These are phyloP conservation scores for Cassiopea xamachana DNA, from an alignment of 30 jellyfish, hydroid and myxozoan genomes.

Conservation along the genomic window DNA sequence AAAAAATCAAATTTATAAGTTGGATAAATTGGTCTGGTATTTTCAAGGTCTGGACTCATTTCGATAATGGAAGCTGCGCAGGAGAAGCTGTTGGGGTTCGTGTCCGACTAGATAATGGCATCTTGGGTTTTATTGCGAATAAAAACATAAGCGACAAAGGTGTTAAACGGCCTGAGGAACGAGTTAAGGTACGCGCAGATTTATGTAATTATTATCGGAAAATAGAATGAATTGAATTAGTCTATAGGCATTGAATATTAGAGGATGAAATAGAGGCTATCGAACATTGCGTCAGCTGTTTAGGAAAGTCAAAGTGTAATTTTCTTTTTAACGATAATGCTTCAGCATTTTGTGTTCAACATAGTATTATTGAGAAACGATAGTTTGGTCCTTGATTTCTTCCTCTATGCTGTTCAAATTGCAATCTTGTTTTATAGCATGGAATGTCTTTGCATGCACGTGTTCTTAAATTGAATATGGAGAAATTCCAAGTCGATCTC, in stretches of 20 bases:
- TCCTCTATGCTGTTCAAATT: too few species aligned
- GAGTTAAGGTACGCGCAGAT: constrained; percentile 75
- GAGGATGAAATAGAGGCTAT: too few species aligned
- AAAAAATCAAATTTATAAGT: too few species aligned
- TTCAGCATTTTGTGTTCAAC: too few species aligned
- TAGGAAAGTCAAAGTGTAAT: too few species aligned
- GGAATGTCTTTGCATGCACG: constrained; percentile 96
- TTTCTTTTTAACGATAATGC: too few species aligned
- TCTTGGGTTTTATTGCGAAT: constrained; percentile 86
- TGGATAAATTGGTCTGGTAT: neutral
- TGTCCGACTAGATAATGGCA: constrained; percentile 88
- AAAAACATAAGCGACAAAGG: constrained; percentile 92
- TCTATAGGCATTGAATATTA: too few species aligned
- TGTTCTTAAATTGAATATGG: constrained; percentile 82
- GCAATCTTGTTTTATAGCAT: constrained; percentile 29
- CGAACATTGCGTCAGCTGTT: too few species aligned
- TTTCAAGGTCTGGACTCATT: constrained; percentile 95
- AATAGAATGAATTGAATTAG: too few species aligned
- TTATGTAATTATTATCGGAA: neutral
- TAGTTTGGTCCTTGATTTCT: too few species aligned
- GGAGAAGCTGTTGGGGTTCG: constrained; percentile 98
- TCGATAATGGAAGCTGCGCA: constrained; percentile 97
- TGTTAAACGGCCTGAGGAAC: constrained; percentile 90
- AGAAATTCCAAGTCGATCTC: constrained; percentile 92
- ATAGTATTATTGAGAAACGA: too few species aligned